Evolutionary conservation across 1,140 invertebrate genomes (phyloP).

Genomic region (Andricus grossulariae): DNA sequence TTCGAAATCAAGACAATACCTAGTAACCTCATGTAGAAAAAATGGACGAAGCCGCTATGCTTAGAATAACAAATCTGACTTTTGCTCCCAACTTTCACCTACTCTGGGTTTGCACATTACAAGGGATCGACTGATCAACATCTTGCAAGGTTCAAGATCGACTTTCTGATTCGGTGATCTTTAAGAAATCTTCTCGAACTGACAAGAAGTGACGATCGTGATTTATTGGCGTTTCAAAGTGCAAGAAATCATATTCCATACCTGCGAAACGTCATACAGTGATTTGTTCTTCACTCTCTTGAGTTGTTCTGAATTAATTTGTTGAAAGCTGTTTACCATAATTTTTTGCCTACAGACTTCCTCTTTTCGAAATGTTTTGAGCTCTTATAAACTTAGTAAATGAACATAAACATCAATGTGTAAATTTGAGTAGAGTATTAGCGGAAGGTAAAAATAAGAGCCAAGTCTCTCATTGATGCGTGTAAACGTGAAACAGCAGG

Average conservation of each 20-base stretch:
- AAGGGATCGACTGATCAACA: constrained; percentile 28
- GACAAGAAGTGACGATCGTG: constrained; percentile 13
- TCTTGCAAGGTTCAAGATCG: constrained; percentile 14
- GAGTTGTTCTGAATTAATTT: too few species aligned
- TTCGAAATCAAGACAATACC: too few species aligned
- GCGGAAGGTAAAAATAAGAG: neutral
- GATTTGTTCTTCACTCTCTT: too few species aligned
- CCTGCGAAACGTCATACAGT: too few species aligned
- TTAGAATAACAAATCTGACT: constrained; percentile 13
- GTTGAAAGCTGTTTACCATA: too few species aligned
- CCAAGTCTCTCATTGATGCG: constrained; percentile 1
- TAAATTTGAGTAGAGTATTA: too few species aligned
- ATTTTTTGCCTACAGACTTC: too few species aligned
- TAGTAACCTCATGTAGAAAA: neutral
- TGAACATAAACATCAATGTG: too few species aligned
- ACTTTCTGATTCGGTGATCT: constrained; percentile 26
- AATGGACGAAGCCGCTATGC: neutral
- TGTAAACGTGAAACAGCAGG: constrained; percentile 6
- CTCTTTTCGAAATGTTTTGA: too few species aligned
- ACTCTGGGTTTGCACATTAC: constrained; percentile 12
- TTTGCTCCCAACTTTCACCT: constrained; percentile 5
- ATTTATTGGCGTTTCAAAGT: constrained; percentile 13
- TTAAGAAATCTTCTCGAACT: constrained; percentile 25
- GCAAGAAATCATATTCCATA: neutral
- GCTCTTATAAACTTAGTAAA: too few species aligned